Conservation (phyloP, 2,888 invertebrate genomes). For the Belgica antarctica region DNA sequence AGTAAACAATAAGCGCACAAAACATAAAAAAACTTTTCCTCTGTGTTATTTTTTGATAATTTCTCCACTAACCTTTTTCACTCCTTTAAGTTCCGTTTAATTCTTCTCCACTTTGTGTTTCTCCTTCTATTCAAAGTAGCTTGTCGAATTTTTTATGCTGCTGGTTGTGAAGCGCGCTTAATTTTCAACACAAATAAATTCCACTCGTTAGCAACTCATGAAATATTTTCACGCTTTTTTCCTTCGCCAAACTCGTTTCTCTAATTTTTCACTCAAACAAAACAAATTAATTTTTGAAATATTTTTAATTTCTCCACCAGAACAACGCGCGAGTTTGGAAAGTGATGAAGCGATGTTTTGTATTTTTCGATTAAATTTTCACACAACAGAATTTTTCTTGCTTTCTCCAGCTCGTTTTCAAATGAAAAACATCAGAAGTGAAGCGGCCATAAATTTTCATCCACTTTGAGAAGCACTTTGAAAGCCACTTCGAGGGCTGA, state of each 20-base stretch:
- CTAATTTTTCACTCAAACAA: slow-evolving; percentile 6
- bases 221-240: slow-evolving; percentile 3
- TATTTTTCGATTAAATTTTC: slow-evolving; percentile 20
- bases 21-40: slow-evolving; percentile 22
- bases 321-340: too few relatives aligned
- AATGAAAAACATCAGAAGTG: too few relatives aligned
- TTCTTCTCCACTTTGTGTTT: not conserved
- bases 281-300: slow-evolving; percentile 7
- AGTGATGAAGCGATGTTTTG: slow-evolving; percentile 20
- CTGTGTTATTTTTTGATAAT: slow-evolving; percentile 15
- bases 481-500: slow-evolving; percentile 28
- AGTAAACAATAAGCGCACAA: slow-evolving; percentile 7
- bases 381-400: not conserved
- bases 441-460: not conserved
- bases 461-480: not conserved
- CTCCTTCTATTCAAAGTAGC: not conserved
- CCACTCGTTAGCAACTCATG: not conserved
- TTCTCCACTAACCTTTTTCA: slow-evolving; percentile 28
- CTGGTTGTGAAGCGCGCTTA: not conserved
- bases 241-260: not conserved
- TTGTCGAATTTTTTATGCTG: not conserved
- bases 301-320: slow-evolving; percentile 3
- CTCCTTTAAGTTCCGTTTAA: slow-evolving; percentile 3
- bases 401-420: too few relatives aligned
- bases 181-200: slow-evolving; percentile 11